Conservation (phyloP, 2,113 vertebrate species). For the Cyrtonyx montezumae region DNA sequence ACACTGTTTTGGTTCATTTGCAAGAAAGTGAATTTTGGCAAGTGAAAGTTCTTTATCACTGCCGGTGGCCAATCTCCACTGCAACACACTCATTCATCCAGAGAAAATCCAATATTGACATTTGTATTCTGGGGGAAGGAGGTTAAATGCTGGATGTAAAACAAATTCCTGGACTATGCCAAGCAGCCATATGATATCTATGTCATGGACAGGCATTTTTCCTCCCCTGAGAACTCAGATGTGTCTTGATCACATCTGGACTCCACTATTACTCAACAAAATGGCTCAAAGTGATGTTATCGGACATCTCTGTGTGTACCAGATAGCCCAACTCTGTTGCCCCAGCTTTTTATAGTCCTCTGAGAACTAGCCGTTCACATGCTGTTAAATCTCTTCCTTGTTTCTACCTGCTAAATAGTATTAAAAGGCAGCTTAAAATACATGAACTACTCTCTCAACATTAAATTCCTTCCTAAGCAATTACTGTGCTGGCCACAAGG, state of each 20-base stretch:
- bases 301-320: slow-evolving; percentile 16
- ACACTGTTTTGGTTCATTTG: slow-evolving; percentile 72
- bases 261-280: background rate
- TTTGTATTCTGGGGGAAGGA: slow-evolving; percentile 71
- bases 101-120: slow-evolving; percentile 81
- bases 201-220: background rate
- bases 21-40: slow-evolving; percentile 79
- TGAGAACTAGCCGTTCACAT: background rate
- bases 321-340: slow-evolving; percentile 1
- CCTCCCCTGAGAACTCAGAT: background rate
- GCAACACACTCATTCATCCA: slow-evolving; percentile 76
- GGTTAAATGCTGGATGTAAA: slow-evolving; percentile 72
- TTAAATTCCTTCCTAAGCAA: slow-evolving; percentile 10
- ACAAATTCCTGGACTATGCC: slow-evolving; percentile 39
- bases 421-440: slow-evolving; percentile 39
- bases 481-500: background rate
- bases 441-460: background rate
- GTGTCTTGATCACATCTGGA: slow-evolving; percentile 27
- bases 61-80: slow-evolving; percentile 78
- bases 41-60: slow-evolving; percentile 70
- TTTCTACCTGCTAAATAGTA: slow-evolving; percentile 28
- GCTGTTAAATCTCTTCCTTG: slow-evolving; percentile 22
- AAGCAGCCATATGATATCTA: background rate
- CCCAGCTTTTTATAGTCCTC: background rate
- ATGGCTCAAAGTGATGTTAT: background rate